Percentiles rank a stretch among this genome's conserved stretches.
Conservation (phyloP, 2,113 vertebrate species). For the Salminus brasiliensis region DNA sequence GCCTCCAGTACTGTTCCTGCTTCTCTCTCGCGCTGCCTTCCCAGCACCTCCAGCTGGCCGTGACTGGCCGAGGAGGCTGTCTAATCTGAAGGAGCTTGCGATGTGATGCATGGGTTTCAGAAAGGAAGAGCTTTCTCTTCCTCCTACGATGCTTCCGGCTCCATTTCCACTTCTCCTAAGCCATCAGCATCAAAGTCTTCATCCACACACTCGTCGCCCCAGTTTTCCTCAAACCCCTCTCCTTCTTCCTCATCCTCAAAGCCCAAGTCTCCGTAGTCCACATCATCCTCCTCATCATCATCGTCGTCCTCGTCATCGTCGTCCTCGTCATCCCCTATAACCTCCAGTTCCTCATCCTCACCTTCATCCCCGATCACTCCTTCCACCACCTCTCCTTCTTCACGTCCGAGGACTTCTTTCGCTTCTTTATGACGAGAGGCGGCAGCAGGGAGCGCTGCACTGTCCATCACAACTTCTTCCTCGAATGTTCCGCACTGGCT, state of each 20-base stretch:
- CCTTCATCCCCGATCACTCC: slow-evolving; percentile 41
- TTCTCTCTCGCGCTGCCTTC: neutral
- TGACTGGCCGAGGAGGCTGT: neutral
- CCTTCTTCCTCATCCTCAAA: slow-evolving; percentile 40
- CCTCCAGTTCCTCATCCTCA: slow-evolving; percentile 48
- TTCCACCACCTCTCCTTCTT: slow-evolving; percentile 49
- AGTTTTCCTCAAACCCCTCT: slow-evolving; percentile 50
- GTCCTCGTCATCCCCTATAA: slow-evolving; percentile 42
- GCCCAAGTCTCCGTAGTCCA: too few species aligned
- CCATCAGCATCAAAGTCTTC: slow-evolving; percentile 60
- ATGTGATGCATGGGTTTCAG: slow-evolving; percentile 12
- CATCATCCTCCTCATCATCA: slow-evolving; percentile 59
- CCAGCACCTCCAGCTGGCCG: neutral
- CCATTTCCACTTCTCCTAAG: slow-evolving; percentile 64
- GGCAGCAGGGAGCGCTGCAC: neutral
- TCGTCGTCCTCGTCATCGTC: slow-evolving; percentile 47
- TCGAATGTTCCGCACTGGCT: neutral
- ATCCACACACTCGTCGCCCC: slow-evolving; percentile 56
- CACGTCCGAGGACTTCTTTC: slow-evolving; percentile 58
- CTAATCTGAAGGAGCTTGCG: neutral
- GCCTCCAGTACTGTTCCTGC: neutral
- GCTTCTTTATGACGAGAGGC: slow-evolving; percentile 45
- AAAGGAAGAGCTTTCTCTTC: slow-evolving; percentile 57
- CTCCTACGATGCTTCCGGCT: slow-evolving; percentile 59
- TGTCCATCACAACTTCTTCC: slow-evolving; percentile 34